Base-by-base conservation (phyloP, 2,888 invertebrate species). In the Philopedon plagiatum region DNA sequence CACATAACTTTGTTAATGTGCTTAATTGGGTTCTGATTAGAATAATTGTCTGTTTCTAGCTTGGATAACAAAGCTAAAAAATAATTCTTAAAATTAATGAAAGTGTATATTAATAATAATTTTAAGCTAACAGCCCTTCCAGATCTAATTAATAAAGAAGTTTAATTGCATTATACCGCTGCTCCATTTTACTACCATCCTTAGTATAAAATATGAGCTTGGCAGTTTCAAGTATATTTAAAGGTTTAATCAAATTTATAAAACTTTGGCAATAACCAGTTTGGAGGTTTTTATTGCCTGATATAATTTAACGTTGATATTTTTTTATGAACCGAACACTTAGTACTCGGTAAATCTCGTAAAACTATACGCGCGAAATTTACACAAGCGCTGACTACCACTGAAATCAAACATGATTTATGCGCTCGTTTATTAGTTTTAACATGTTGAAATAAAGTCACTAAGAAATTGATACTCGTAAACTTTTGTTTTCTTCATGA, bases 351-450 rank as follows among this genome's bases (percentile, higher is more conserved):
- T 2, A 46, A 21, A 1, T 19, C 9, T 21, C 7, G 21, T 46
- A 21, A 46, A 21, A 21, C 19, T 21, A n/a, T n/a, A 21, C 9
- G 21, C 19, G 21, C 11, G 21, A 46, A 21, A 21, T 46, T 13
- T 46, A 13, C 11, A 19, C 2, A 21, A 21, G 9, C 46, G 11
- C 21, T 21, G 46, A 54, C 15, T 54, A 32, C 29, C 7, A 54
- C 5, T 1, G 29, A 18, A 32, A 54, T 54, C 29, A 54, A 54
- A 54, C 9, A 32, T 29, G 29, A 54, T 54, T 54, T 54, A 29
- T 54, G 13, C 8, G 15, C 2, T 13, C n/a, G 2, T 54, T 54
- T 54, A 26, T 54, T 54, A 21, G 54, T 29, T 54, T 11, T 15
- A 29, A 54, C 32, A 32, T 29, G 29, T 29, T 26, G 18, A 32